Conservation (phyloP, 2,797 vertebrate genomes). For the Carapus acus region DNA sequence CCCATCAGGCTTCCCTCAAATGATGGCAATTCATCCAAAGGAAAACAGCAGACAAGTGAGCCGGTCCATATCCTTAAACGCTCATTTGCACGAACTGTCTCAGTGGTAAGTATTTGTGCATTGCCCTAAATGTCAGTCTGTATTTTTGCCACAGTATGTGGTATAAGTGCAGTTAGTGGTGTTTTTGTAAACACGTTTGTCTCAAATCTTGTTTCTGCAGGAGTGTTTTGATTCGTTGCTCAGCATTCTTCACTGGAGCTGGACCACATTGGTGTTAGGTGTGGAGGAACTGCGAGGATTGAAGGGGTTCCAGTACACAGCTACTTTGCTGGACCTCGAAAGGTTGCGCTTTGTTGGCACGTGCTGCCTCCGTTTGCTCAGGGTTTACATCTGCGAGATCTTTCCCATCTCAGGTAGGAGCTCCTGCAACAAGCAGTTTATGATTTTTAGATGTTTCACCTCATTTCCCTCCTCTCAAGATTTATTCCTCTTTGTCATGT, state of each 20-base stretch:
- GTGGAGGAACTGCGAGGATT: constrained; percentile 95
- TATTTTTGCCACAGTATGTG: not conserved
- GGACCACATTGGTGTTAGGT: constrained; percentile 95
- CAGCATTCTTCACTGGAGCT: constrained; percentile 98
- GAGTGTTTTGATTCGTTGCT: constrained; percentile 97
- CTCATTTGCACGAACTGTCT: constrained; percentile 95
- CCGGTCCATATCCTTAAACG: constrained; percentile 97
- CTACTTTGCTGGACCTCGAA: constrained; percentile 94
- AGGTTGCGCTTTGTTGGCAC: constrained; percentile 94
- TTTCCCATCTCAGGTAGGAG: constrained; percentile 92
- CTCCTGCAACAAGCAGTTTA: not conserved
- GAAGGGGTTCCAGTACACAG: constrained; percentile 97
- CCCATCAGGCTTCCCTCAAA: constrained; percentile 87
- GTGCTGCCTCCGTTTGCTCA: constrained; percentile 90
- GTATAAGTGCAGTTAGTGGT: not conserved
- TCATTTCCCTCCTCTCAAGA: not conserved
- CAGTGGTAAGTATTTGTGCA: constrained; percentile 77
- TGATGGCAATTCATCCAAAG: constrained; percentile 93
- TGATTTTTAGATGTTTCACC: not conserved
- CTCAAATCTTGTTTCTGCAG: constrained; percentile 57
- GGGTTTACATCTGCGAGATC: constrained; percentile 98
- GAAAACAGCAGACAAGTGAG: constrained; percentile 95
- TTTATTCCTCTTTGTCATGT: not conserved
- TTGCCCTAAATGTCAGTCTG: not conserved
- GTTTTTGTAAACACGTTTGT: not conserved